Evolutionary conservation across 1,140 invertebrate genomes (phyloP).

Genomic region (Diorhabda sublineata): DNA sequence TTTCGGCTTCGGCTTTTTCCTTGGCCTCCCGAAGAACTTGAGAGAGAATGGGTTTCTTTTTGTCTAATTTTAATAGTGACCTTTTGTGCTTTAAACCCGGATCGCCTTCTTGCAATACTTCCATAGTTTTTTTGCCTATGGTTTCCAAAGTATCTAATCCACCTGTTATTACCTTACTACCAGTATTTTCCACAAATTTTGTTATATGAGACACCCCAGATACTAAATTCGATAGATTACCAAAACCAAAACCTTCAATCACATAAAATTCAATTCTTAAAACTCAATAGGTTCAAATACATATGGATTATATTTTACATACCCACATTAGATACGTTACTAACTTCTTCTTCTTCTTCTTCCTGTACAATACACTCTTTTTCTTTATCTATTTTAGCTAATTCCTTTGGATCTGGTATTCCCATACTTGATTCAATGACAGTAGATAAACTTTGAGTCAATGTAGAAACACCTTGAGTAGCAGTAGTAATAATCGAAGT

Average conservation of each 20-base stretch:
- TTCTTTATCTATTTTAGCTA: conserved; percentile 54
- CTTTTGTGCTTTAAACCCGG: conserved; percentile 80
- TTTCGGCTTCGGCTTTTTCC: conserved; percentile 68
- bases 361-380: conserved; percentile 30
- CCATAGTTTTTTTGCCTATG: conserved; percentile 91
- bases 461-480: conserved; percentile 63
- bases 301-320: conserved; percentile 15
- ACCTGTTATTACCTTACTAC: conserved; percentile 68
- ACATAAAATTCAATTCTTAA: not conserved
- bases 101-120: conserved; percentile 85
- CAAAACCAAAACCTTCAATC: conserved; percentile 53
- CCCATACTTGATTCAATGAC: conserved; percentile 74
- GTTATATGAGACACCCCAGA: conserved; percentile 63
- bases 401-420: conserved; percentile 69
- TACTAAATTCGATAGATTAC: conserved; percentile 62
- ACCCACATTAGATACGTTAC: not conserved
- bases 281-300: not conserved
- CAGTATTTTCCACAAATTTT: conserved; percentile 67
- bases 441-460: conserved; percentile 71
- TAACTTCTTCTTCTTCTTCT: conserved; percentile 14
- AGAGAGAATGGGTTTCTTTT: conserved; percentile 58
- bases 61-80: conserved; percentile 64
- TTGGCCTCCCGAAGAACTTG: conserved; percentile 79
- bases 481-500: conserved; percentile 70
- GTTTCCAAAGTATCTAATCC: conserved; percentile 85